Evolutionary conservation across 2,113 vertebrate species (phyloP).

Genomic region (Rhea americana): DNA sequence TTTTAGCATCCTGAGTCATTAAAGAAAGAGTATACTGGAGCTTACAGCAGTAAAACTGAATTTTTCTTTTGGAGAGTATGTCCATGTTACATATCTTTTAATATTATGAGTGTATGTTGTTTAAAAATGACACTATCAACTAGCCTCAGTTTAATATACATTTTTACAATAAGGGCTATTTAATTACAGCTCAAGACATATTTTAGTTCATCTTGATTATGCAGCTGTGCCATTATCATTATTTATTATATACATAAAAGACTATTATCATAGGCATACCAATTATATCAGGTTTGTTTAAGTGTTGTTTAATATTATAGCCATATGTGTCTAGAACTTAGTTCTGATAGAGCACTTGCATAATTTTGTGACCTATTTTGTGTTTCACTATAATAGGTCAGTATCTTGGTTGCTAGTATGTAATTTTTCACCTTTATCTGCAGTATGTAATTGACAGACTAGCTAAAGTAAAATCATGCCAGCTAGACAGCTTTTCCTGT

Average conservation of each 20-base stretch:
- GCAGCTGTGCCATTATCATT: constrained; percentile 9
- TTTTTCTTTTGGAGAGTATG: background rate
- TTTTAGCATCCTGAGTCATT: background rate
- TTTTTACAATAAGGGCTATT: constrained; percentile 11
- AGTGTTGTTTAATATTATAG: background rate
- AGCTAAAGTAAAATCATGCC: background rate
- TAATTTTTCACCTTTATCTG: constrained; percentile 5
- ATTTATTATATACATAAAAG: background rate
- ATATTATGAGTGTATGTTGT: background rate
- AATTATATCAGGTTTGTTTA: constrained; percentile 36
- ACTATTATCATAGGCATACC: background rate
- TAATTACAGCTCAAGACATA: background rate
- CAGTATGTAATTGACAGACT: background rate
- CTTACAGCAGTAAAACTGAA: background rate
- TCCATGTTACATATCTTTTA: background rate
- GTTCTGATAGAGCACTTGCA: background rate
- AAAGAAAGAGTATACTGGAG: background rate
- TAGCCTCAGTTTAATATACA: background rate
- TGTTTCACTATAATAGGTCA: background rate
- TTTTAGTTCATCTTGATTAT: constrained; percentile 25
- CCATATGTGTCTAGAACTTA: background rate
- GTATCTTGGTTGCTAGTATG: background rate
- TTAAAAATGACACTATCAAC: background rate
- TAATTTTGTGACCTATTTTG: background rate
- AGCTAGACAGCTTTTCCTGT: background rate